A percentile compares a stretch with the other conserved stretches of the same genome.
Evolutionary conservation across 2,888 invertebrate species (phyloP).

Genomic region (Sycophila texana): DNA sequence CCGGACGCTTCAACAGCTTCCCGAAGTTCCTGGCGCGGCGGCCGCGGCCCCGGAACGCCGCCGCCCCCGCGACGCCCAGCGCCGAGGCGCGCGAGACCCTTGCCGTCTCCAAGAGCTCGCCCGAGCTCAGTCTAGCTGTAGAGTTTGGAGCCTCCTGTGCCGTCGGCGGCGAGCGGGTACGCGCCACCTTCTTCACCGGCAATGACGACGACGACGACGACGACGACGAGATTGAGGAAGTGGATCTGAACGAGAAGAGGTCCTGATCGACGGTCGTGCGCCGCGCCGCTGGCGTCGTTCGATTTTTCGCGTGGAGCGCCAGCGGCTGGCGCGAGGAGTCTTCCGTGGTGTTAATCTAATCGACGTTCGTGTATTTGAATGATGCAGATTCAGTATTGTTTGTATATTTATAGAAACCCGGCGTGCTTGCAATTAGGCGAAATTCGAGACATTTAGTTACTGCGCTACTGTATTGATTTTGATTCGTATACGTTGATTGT

Average conservation of each 20-base stretch:
- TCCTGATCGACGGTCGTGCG: conserved; percentile 32
- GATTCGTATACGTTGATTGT: too few species aligned
- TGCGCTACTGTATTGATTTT: too few species aligned
- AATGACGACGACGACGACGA: conserved; percentile 53
- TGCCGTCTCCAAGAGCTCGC: conserved; percentile 52
- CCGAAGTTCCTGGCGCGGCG: conserved; percentile 46
- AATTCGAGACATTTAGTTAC: too few species aligned
- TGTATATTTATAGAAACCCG: too few species aligned
- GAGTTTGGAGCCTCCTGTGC: conserved; percentile 27
- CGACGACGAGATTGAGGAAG: conserved; percentile 33
- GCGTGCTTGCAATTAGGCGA: too few species aligned
- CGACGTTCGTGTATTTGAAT: too few species aligned
- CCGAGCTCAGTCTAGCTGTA: conserved; percentile 48
- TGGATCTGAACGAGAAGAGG: conserved; percentile 11
- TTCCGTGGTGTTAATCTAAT: too few species aligned
- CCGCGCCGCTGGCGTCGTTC: too few species aligned
- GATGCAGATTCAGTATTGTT: too few species aligned
- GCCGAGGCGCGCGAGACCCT: not conserved
- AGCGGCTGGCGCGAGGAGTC: too few species aligned
- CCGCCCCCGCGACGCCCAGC: not conserved
- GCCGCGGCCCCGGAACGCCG: not conserved
- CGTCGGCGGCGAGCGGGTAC: conserved; percentile 11
- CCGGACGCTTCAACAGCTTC: conserved; percentile 44
- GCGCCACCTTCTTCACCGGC: conserved; percentile 46
- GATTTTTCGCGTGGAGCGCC: too few species aligned